These are phyloP conservation scores for Alcis repandata DNA, from an alignment of 2,888 invertebrate genomes.

Conservation along the genomic window DNA sequence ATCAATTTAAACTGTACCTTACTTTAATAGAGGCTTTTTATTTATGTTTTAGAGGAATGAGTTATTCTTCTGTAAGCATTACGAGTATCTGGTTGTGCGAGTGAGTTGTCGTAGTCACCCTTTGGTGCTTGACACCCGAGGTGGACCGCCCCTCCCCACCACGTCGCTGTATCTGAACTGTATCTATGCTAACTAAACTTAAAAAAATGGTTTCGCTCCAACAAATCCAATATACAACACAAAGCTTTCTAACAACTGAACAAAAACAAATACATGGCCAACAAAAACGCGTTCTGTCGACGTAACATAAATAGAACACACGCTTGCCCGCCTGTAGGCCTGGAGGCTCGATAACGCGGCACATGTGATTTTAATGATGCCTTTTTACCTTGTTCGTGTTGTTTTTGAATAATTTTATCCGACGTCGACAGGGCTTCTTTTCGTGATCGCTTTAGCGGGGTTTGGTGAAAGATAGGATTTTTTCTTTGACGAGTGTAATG, in stretches of 20 bases:
- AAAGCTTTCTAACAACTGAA: background rate
- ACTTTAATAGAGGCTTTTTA: too few relatives aligned
- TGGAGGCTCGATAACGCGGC: constrained; percentile 25
- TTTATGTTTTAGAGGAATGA: too few relatives aligned
- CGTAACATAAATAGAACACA: constrained; percentile 21
- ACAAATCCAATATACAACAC: too few relatives aligned
- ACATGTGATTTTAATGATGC: constrained; percentile 33
- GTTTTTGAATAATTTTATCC: constrained; percentile 33
- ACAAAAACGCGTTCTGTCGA: constrained; percentile 8
- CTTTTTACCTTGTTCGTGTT: constrained; percentile 28
- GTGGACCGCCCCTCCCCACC: too few relatives aligned
- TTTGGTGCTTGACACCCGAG: too few relatives aligned
- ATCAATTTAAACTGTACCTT: too few relatives aligned
- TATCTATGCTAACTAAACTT: background rate
- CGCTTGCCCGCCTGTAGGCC: constrained; percentile 14
- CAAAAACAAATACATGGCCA: background rate
- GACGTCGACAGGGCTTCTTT: constrained; percentile 9
- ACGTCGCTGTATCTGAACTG: too few relatives aligned
- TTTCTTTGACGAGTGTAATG: background rate
- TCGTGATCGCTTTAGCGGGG: background rate
- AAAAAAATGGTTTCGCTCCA: too few relatives aligned
- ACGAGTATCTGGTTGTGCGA: too few relatives aligned
- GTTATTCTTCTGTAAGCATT: too few relatives aligned
- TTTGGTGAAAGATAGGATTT: background rate
- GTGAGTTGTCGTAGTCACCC: too few relatives aligned